Evolutionary conservation across 2,113 vertebrate genomes (phyloP).

Genomic region (Tachysurus vachellii): DNA sequence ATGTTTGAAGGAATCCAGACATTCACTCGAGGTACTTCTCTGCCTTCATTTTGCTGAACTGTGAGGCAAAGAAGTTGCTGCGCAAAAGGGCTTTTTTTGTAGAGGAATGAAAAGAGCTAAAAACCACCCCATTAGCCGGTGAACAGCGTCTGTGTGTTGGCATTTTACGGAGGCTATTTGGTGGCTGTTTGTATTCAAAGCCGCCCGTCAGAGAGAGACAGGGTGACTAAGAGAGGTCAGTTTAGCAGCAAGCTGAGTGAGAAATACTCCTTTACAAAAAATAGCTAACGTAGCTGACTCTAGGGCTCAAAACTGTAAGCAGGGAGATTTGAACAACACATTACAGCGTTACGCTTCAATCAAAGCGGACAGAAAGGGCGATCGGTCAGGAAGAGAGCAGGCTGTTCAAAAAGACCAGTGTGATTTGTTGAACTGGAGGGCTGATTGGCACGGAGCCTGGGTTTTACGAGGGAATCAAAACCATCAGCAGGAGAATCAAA

Average conservation of each 20-base stretch:
- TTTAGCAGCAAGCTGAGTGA: slow-evolving; percentile 22
- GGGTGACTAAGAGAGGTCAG: slow-evolving; percentile 20
- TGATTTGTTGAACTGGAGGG: slow-evolving; percentile 7
- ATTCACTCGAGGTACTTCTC: background rate
- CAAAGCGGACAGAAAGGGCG: background rate
- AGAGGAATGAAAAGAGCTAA: background rate
- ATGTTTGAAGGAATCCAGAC: slow-evolving; percentile 18
- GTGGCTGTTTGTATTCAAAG: slow-evolving; percentile 41
- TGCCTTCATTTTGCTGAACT: background rate
- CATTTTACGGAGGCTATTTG: slow-evolving; percentile 29
- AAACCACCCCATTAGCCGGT: slow-evolving; percentile 34
- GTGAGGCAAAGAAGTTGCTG: background rate
- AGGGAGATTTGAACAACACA: background rate
- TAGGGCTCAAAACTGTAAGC: background rate
- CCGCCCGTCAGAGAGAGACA: background rate
- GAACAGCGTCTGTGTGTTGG: slow-evolving; percentile 1
- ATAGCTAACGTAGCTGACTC: slow-evolving; percentile 5
- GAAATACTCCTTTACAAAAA: slow-evolving; percentile 6
- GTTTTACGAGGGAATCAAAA: slow-evolving; percentile 22
- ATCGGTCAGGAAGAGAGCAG: background rate
- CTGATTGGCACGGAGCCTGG: background rate
- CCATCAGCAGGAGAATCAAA: background rate
- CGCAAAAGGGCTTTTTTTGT: slow-evolving; percentile 5
- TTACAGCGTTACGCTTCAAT: background rate
- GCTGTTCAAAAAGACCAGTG: background rate